Conservation (phyloP, 1,140 invertebrate genomes). For the Polyergus mexicanus region DNA sequence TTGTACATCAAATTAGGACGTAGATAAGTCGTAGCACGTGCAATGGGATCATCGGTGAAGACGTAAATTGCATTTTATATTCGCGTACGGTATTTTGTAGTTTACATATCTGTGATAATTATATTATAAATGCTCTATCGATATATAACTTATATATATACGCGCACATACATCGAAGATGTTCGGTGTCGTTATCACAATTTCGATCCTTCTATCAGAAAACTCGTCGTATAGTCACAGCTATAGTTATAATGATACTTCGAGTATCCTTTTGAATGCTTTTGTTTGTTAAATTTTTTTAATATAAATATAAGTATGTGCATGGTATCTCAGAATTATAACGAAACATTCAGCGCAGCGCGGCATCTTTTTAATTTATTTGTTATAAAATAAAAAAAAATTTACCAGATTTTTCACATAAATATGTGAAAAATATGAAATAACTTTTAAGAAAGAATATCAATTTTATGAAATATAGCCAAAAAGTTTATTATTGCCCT, state of each 20-base stretch:
- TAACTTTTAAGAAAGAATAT: slow-evolving; percentile 52
- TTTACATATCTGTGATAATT: slow-evolving; percentile 86
- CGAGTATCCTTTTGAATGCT: slow-evolving; percentile 14
- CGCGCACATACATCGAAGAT: slow-evolving; percentile 30
- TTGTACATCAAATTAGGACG: slow-evolving; percentile 68
- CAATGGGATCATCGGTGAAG: slow-evolving; percentile 77
- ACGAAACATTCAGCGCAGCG: slow-evolving; percentile 17
- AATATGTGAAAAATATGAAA: slow-evolving; percentile 11
- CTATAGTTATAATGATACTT: slow-evolving; percentile 1
- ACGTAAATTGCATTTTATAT: slow-evolving; percentile 83
- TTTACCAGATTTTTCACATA: slow-evolving; percentile 23
- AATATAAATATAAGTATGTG: slow-evolving; percentile 18
- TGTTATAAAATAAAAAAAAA: slow-evolving; percentile 48
- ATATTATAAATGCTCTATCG: slow-evolving; percentile 83
- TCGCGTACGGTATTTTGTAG: slow-evolving; percentile 85
- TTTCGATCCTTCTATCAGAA: slow-evolving; percentile 27
- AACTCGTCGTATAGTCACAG: slow-evolving; percentile 14
- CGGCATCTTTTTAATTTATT: slow-evolving; percentile 60
- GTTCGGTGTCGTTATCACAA: slow-evolving; percentile 21
- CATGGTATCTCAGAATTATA: slow-evolving; percentile 32
- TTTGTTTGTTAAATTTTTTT: slow-evolving; percentile 47
- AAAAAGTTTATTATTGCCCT: neutral
- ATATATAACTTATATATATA: slow-evolving; percentile 79
- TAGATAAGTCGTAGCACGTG: slow-evolving; percentile 76
- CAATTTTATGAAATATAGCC: slow-evolving; percentile 30